Evolutionary conservation across 2,797 vertebrate genomes (phyloP).

Genomic region (Anas georgica): DNA sequence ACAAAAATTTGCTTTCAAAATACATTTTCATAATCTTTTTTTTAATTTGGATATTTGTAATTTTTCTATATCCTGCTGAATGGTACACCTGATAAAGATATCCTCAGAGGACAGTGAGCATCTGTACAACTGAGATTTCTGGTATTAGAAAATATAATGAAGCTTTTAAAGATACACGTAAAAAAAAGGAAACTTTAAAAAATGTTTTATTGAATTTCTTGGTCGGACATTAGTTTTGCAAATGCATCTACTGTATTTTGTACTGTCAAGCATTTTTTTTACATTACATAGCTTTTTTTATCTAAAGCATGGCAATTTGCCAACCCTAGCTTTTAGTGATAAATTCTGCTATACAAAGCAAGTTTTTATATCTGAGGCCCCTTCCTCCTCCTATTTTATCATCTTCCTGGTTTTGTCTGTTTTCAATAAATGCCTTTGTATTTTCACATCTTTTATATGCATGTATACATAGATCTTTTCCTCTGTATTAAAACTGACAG

Average conservation of each 20-base stretch:
- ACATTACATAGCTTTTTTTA: conserved; percentile 17
- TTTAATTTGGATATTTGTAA: not conserved
- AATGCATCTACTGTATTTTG: not conserved
- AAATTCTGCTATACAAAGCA: conserved; percentile 55
- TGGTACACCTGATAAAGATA: not conserved
- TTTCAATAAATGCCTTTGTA: conserved; percentile 69
- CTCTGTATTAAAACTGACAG: conserved; percentile 26
- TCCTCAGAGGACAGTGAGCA: not conserved
- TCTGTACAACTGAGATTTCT: not conserved
- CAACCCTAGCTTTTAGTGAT: conserved; percentile 12
- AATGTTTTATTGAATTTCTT: not conserved
- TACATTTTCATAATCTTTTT: not conserved
- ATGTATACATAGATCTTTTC: conserved; percentile 50
- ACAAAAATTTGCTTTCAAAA: not conserved
- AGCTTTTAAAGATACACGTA: not conserved
- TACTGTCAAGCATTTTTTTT: not conserved
- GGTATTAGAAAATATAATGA: not conserved
- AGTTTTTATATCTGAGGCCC: conserved; percentile 72
- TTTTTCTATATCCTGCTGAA: not conserved
- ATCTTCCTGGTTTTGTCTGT: conserved; percentile 78
- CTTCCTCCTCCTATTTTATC: conserved; percentile 75
- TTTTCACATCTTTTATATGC: conserved; percentile 71
- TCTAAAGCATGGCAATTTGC: conserved; percentile 24
- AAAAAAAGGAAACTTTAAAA: conserved; percentile 22
- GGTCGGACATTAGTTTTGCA: not conserved